Evolutionary conservation across 2,113 vertebrate genomes (phyloP).

Genomic region (Malurus elegans): DNA sequence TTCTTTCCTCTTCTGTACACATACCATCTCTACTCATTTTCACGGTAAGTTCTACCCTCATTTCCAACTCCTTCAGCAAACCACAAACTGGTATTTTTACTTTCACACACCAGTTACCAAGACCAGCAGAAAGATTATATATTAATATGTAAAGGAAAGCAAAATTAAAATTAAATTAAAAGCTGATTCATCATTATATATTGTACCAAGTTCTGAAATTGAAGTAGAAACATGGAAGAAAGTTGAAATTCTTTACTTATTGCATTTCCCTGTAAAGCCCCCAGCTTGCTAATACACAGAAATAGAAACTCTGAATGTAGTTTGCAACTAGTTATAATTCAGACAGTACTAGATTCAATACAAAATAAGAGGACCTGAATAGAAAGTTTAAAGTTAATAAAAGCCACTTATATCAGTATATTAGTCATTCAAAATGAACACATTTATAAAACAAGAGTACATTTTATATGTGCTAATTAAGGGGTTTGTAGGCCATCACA

Average conservation of each 20-base stretch:
- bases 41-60: not conserved
- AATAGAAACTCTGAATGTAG: not conserved
- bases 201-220: not conserved
- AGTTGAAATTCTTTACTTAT: not conserved
- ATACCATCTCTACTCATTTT: not conserved
- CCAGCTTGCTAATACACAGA: not conserved
- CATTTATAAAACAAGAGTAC: not conserved
- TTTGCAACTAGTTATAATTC: not conserved
- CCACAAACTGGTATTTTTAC: not conserved
- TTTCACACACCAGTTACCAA: not conserved
- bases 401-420: not conserved
- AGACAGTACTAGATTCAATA: not conserved
- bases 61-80: not conserved
- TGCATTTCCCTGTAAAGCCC: not conserved
- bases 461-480: not conserved
- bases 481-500: not conserved
- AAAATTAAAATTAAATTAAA: not conserved
- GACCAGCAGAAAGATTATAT: not conserved
- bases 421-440: not conserved
- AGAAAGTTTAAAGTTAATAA: not conserved
- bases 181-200: not conserved
- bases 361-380: not conserved
- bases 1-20: not conserved
- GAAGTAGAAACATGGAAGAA: not conserved
- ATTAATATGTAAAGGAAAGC: not conserved